phyloP scores from a whole-genome alignment of 2,888 invertebrate species.

The Chrysotoxum bicinctum region DNA sequence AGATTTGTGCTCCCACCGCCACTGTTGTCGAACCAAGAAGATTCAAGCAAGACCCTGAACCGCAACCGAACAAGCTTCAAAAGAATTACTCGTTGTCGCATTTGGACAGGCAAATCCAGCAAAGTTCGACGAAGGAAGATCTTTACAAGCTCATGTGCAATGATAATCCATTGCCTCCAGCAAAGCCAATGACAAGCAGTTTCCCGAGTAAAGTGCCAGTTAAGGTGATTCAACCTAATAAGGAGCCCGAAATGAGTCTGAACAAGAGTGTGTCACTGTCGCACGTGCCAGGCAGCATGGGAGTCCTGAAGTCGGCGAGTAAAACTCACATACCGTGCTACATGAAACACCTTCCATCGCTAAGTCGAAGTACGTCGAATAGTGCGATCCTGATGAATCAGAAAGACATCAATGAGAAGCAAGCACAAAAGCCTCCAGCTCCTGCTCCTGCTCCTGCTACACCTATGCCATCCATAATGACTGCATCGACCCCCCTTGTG shows the following conservation, averaged over 20 bases:
- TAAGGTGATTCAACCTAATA: slow-evolving; percentile 71
- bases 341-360: slow-evolving; percentile 79
- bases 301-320: slow-evolving; percentile 76
- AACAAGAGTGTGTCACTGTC: slow-evolving; percentile 80
- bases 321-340: slow-evolving; percentile 81
- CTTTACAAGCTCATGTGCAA: slow-evolving; percentile 81
- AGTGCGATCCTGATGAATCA: slow-evolving; percentile 77
- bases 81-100: slow-evolving; percentile 81
- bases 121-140: slow-evolving; percentile 81
- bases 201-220: slow-evolving; percentile 77
- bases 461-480: slow-evolving; percentile 39
- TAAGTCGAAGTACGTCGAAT: slow-evolving; percentile 81
- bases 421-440: slow-evolving; percentile 61
- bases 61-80: slow-evolving; percentile 75
- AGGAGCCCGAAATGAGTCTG: slow-evolving; percentile 69
- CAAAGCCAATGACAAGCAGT: slow-evolving; percentile 24
- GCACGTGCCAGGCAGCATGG: slow-evolving; percentile 76
- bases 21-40: slow-evolving; percentile 10
- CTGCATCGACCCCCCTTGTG: slow-evolving; percentile 41
- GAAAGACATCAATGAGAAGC: slow-evolving; percentile 53
- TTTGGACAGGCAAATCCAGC: slow-evolving; percentile 80
- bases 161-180: slow-evolving; percentile 74
- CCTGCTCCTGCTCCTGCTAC: slow-evolving; percentile 55
- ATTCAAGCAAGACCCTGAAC: slow-evolving; percentile 75
- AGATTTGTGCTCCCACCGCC: slow-evolving; percentile 77